A percentile compares a stretch with the other conserved stretches of the same genome.
These are phyloP conservation scores for Serranus cabrilla DNA, from an alignment of 2,797 vertebrate genomes.

Conservation along the genomic window DNA sequence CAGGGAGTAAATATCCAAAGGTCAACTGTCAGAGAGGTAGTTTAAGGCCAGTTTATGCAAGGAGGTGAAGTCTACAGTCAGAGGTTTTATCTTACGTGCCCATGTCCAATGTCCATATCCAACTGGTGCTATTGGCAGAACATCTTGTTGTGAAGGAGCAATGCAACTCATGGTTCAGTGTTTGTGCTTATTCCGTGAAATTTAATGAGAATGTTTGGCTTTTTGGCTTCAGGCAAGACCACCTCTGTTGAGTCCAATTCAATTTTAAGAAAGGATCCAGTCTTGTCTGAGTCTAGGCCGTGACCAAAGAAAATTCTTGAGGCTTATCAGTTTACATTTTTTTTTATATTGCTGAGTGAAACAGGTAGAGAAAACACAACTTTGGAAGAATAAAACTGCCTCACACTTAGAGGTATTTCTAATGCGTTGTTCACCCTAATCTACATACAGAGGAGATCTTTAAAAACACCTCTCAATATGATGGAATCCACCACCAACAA, in stretches of 20 bases:
- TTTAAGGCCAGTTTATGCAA: neutral
- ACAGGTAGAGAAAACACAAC: constrained; percentile 2
- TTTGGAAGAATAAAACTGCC: neutral
- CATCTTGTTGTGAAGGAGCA: constrained; percentile 9
- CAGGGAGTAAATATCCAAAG: neutral
- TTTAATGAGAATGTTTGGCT: constrained; percentile 48
- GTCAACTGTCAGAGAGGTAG: constrained; percentile 4
- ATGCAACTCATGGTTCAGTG: constrained; percentile 21
- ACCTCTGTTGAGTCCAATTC: constrained; percentile 28
- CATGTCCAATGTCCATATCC: constrained; percentile 12
- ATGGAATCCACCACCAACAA: neutral
- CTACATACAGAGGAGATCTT: neutral
- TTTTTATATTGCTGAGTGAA: neutral
- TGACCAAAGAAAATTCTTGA: constrained; percentile 10
- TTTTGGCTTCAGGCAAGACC: constrained; percentile 45
- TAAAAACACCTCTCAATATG: neutral
- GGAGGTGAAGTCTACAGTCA: neutral
- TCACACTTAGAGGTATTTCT: neutral
- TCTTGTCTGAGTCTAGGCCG: constrained; percentile 7
- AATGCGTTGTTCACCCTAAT: neutral
- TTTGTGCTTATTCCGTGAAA: constrained; percentile 44
- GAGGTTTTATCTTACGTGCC: constrained; percentile 21
- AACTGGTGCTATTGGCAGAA: constrained; percentile 36
- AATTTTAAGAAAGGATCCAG: constrained; percentile 43
- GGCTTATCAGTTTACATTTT: constrained; percentile 11